Conservation (phyloP, 2,113 vertebrate species). For the Labeo catla region DNA sequence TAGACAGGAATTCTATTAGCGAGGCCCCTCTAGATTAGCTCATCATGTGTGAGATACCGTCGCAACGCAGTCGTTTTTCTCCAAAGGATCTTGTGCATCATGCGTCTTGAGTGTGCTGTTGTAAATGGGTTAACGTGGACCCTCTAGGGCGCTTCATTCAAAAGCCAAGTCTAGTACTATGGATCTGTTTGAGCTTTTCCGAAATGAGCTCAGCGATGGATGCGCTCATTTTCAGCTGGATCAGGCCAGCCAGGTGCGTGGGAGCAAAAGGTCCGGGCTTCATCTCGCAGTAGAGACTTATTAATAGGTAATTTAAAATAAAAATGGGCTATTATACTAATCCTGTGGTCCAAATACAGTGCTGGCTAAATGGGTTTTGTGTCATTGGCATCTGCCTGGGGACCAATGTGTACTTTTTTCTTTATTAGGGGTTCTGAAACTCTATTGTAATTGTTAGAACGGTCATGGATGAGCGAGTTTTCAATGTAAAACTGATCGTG, state of each 20-base stretch:
- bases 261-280: slow-evolving; percentile 28
- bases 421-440: too few relatives aligned
- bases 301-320: slow-evolving; percentile 49
- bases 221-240: slow-evolving; percentile 16
- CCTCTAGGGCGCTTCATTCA: neutral
- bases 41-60: slow-evolving; percentile 2
- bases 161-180: neutral
- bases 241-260: slow-evolving; percentile 37
- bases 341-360: neutral
- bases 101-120: neutral
- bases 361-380: slow-evolving; percentile 28
- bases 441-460: too few relatives aligned
- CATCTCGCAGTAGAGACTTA: slow-evolving; percentile 18
- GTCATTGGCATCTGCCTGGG: neutral
- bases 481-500: too few relatives aligned
- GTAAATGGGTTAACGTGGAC: slow-evolving; percentile 5
- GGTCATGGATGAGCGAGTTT: too few relatives aligned
- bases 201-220: slow-evolving; percentile 16
- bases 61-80: neutral
- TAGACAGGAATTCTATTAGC: slow-evolving; percentile 20
- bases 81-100: neutral
- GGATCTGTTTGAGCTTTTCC: neutral
- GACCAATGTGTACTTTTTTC: neutral
- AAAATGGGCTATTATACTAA: slow-evolving; percentile 38
- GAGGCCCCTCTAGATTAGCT: neutral